Percentiles rank a stretch among this genome's conserved stretches.
Evolutionary conservation across 2,113 vertebrate genomes (phyloP).

Genomic region (Salvelinus sp.): DNA sequence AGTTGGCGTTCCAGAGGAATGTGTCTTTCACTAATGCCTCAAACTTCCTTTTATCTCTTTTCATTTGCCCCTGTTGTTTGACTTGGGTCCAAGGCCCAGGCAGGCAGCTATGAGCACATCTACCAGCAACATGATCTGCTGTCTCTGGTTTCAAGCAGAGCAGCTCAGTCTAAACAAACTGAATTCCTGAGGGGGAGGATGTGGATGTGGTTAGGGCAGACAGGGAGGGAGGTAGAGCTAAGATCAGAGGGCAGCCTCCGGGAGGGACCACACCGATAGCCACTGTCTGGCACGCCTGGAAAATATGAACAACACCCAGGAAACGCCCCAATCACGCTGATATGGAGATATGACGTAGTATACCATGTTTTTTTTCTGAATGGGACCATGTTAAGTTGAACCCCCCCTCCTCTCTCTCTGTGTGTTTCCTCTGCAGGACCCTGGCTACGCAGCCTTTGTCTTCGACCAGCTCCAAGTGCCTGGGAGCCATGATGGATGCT

Average conservation of each 20-base stretch:
- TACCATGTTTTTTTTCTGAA: not conserved
- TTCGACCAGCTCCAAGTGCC: conserved; percentile 89
- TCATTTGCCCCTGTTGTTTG: not conserved
- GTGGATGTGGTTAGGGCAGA: conserved; percentile 44
- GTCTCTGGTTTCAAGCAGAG: not conserved
- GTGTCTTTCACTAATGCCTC: conserved; percentile 24
- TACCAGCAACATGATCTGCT: conserved; percentile 3
- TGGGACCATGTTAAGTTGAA: not conserved
- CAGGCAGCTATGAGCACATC: conserved; percentile 7
- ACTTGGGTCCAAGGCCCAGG: not conserved
- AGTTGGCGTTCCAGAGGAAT: not conserved
- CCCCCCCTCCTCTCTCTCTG: conserved; percentile 1
- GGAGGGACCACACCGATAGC: conserved; percentile 39
- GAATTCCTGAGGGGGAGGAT: conserved; percentile 6
- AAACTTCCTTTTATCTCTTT: conserved; percentile 1
- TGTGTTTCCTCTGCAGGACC: conserved; percentile 76
- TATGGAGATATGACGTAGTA: not conserved
- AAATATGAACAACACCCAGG: conserved; percentile 45
- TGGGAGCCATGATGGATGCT: conserved; percentile 76
- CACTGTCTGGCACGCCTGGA: conserved; percentile 33
- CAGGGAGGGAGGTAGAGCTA: conserved; percentile 19
- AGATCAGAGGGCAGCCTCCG: not conserved
- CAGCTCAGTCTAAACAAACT: conserved; percentile 55
- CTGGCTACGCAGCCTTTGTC: conserved; percentile 89
- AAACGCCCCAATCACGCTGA: conserved; percentile 25